Percentiles rank a stretch among this genome's conserved stretches.
phyloP scores from a whole-genome alignment of 2,797 vertebrate species.

The Rallus crepitans region DNA sequence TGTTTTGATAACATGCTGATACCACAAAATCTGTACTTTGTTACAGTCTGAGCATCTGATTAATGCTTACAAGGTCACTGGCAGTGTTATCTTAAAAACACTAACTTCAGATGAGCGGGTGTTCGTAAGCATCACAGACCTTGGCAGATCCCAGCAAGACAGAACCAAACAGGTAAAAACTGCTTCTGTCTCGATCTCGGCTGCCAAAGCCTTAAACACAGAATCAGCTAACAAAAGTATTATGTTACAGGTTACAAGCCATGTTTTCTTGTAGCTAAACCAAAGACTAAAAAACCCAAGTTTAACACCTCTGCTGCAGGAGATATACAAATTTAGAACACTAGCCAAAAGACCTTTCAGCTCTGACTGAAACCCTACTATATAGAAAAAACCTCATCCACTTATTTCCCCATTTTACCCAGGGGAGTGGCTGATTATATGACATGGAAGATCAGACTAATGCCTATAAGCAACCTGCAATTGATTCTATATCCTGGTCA shows the following conservation, averaged over 20 bases:
- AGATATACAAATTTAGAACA: neutral
- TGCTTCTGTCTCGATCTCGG: constrained; percentile 55
- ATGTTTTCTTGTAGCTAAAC: neutral
- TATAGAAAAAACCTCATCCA: neutral
- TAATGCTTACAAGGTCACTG: constrained; percentile 70
- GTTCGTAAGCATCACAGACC: constrained; percentile 54
- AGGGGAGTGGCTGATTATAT: neutral
- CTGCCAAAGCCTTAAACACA: constrained; percentile 62
- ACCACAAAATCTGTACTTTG: constrained; percentile 1
- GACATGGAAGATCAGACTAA: neutral
- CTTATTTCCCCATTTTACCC: neutral
- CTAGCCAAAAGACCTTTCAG: neutral
- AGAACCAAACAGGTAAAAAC: constrained; percentile 73
- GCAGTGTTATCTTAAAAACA: constrained; percentile 70
- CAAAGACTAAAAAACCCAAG: neutral
- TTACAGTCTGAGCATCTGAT: constrained; percentile 25
- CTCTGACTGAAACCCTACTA: neutral
- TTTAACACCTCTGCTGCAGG: neutral
- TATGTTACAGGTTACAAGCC: constrained; percentile 26
- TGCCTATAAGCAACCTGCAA: neutral
- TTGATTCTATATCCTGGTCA: neutral
- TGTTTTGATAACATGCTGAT: constrained; percentile 32
- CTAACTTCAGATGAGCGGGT: constrained; percentile 40
- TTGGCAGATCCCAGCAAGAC: constrained; percentile 54
- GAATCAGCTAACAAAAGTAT: constrained; percentile 34